Percentiles rank a stretch among this genome's conserved stretches.
phyloP scores from a whole-genome alignment of 30 jellyfish, hydroid and myxozoan species.

The Rhopilema esculentum region DNA sequence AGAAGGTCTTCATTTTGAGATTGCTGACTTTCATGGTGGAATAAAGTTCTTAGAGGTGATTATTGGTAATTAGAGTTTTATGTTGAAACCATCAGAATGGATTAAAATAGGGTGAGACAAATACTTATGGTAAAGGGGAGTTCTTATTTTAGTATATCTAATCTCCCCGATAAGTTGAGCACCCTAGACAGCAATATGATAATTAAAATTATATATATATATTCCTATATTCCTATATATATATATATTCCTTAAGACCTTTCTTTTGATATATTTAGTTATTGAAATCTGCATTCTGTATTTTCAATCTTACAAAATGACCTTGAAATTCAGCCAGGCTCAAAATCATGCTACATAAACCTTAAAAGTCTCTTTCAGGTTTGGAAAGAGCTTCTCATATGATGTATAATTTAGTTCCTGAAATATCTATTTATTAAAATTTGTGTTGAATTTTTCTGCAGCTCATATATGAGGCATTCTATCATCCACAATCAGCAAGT shows the following conservation, averaged over 20 bases:
- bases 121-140: not conserved
- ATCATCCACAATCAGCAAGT: slow-evolving; percentile 28
- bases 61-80: not conserved
- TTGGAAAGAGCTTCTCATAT: not conserved
- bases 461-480: slow-evolving; percentile 27
- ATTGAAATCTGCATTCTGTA: not conserved
- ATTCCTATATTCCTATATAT: not conserved
- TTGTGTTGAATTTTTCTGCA: not conserved
- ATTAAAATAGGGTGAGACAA: not conserved
- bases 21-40: not conserved
- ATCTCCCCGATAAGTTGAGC: not conserved
- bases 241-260: not conserved
- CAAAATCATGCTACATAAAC: not conserved
- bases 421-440: not conserved
- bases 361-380: not conserved
- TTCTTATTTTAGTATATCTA: not conserved
- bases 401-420: not conserved
- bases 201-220: no score
- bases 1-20: slow-evolving; percentile 1
- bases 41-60: slow-evolving; percentile 2
- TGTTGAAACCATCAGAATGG: not conserved
- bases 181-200: not conserved
- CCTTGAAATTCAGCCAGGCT: not conserved
- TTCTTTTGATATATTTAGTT: not conserved
- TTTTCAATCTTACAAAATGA: not conserved